These are phyloP conservation scores for Gonocerus acuteangulatus DNA, from an alignment of 2,888 invertebrate genomes.

Conservation along the genomic window DNA sequence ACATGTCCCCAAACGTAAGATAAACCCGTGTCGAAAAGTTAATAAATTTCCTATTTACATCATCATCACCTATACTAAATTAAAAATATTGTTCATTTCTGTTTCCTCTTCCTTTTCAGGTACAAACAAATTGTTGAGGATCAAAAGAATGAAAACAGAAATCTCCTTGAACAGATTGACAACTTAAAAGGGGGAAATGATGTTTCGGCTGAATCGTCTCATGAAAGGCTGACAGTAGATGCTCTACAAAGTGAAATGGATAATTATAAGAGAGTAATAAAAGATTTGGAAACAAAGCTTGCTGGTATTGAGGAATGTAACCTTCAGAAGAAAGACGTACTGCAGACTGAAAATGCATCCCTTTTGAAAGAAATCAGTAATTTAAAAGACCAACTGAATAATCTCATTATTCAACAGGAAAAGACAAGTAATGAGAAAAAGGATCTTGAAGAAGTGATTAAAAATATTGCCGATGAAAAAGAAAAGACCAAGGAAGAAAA, in stretches of 20 bases:
- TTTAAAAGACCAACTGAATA: background rate
- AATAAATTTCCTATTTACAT: too few species aligned
- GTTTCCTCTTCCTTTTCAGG: too few species aligned
- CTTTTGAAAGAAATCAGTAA: slow-evolving; percentile 4
- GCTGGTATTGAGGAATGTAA: slow-evolving; percentile 38
- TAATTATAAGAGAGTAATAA: too few species aligned
- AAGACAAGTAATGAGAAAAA: background rate
- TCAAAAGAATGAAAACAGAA: background rate
- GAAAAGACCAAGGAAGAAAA: background rate
- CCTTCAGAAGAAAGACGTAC: slow-evolving; percentile 39
- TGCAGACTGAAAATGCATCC: slow-evolving; percentile 2
- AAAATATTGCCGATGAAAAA: background rate
- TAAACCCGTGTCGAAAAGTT: too few species aligned
- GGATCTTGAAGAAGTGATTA: background rate
- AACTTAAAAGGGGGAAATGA: background rate
- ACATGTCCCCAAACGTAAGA: too few species aligned
- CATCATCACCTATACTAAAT: too few species aligned
- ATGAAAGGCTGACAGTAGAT: background rate
- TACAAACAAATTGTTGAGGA: background rate
- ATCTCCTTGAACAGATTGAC: background rate
- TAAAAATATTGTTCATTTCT: too few species aligned
- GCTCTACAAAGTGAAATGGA: background rate
- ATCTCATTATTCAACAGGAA: background rate
- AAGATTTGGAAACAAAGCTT: slow-evolving; percentile 39
- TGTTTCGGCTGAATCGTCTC: background rate